Conservation (phyloP, 1,140 invertebrate species). For the Megathymus violae region DNA sequence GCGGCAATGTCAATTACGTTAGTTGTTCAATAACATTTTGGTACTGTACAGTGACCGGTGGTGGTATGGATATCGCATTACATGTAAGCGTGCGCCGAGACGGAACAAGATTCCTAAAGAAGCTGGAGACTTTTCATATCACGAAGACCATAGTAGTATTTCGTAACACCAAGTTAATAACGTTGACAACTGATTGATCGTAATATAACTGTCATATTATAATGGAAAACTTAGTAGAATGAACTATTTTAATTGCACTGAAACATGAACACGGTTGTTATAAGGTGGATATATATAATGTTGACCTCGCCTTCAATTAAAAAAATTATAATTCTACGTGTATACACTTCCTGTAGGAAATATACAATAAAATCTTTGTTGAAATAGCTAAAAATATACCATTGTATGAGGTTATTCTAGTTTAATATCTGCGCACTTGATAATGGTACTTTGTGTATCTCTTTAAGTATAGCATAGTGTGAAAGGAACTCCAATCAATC, state of each 20-base stretch:
- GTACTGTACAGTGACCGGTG: not conserved
- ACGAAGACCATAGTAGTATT: not conserved
- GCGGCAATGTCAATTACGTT: conserved; percentile 8
- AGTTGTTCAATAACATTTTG: not conserved
- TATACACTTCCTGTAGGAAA: conserved; percentile 11
- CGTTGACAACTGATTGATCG: not conserved
- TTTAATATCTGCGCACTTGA: too few relatives aligned
- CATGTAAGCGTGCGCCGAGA: conserved; percentile 37
- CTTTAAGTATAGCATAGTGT: too few relatives aligned
- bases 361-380: conserved; percentile 20
- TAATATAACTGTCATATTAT: conserved; percentile 10
- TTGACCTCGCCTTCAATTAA: conserved; percentile 18
- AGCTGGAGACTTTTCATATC: conserved; percentile 25
- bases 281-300: conserved; percentile 33
- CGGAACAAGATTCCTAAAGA: conserved; percentile 37
- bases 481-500: too few relatives aligned
- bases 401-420: too few relatives aligned
- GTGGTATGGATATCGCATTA: conserved; percentile 35
- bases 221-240: conserved; percentile 21
- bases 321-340: conserved; percentile 25
- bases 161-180: not conserved
- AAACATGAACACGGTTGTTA: conserved; percentile 28
- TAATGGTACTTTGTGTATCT: too few relatives aligned
- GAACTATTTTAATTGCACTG: conserved; percentile 33
- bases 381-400: conserved; percentile 9